Evolutionary conservation across 2,797 vertebrate genomes (phyloP).

Genomic region (Pygocentrus nattereri): DNA sequence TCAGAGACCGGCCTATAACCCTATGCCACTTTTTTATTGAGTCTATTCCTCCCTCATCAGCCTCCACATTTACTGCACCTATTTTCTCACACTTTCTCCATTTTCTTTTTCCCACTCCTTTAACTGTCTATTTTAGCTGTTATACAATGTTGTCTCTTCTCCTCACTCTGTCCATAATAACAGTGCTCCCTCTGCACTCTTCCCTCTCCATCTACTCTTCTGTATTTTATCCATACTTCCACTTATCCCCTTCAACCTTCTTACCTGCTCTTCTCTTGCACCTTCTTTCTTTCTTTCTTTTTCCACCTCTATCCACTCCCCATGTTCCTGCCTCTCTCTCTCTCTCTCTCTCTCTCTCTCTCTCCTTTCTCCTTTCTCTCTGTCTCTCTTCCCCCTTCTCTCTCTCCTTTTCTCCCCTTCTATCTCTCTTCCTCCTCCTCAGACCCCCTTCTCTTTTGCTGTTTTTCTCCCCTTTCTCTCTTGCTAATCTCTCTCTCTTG

Average conservation of each 20-base stretch:
- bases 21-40: slow-evolving; percentile 56
- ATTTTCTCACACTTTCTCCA: background rate
- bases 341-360: too few species aligned
- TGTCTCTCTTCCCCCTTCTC: background rate
- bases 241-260: slow-evolving; percentile 2
- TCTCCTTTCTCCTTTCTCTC: too few species aligned
- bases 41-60: background rate
- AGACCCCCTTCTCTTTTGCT: background rate
- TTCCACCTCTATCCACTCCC: too few species aligned
- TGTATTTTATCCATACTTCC: background rate
- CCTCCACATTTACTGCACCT: slow-evolving; percentile 1
- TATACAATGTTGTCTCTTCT: background rate
- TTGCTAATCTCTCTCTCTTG: slow-evolving; percentile 31
- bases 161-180: background rate
- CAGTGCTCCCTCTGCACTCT: background rate
- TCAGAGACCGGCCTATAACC: slow-evolving; percentile 50
- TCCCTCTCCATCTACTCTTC: slow-evolving; percentile 48
- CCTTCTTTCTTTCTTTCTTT: slow-evolving; percentile 28
- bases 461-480: background rate
- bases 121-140: too few species aligned
- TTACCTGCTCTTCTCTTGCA: background rate
- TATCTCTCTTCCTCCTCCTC: background rate
- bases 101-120: background rate
- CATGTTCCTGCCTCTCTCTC: too few species aligned
- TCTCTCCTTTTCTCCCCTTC: background rate